Evolutionary conservation across 2,797 vertebrate genomes (phyloP), one percentile per base, ranked within the genome.

Genomic region (Cirrhinus mrigala): DNA sequence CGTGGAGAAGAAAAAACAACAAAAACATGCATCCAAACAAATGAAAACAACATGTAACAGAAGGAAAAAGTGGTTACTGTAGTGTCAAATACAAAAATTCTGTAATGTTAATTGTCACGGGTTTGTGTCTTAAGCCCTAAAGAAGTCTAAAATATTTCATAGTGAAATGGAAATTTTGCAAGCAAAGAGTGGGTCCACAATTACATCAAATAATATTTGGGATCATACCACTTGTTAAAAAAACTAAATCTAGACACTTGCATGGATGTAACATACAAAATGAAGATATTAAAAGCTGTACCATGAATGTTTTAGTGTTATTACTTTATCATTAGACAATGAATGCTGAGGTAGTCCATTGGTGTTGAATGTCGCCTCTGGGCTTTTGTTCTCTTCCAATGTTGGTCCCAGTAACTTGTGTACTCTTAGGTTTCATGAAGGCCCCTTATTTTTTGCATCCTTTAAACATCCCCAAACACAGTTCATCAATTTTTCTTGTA

Each of bases 321-420:
- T 48, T 29, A 71, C 22, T 52, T 27, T 40, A 50, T 16, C 33
- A 18, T 24, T 24, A 50, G 52, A 73, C 44, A 11, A 4, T 66
- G 48, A 69, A 70, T 52, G 62, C 64, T 88, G 89, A 90, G 89
- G 89, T 90, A 90, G 89, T 54, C 11, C 48, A 83, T 69, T 86
- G 79, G 52, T 86, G 56, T 66, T 22, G 56, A 52, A 78, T 58
- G 6, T 62, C 1, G 29, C 52, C 6, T 14, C 3, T 11, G 16
- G 2, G 10, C 70, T 6, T 52, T 66, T 50, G 40, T 37, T 66
- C 15, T 54, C 52, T 60, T 46, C n/a, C 6, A 71, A 24, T 68
- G 33, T 77, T 77, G 62, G 73, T 69, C 62, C 48, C 24, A 60
- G 29, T 69, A 40, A 46, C n/a, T 46, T 40, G 3, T 37, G 16